Evolutionary conservation across 2,797 vertebrate genomes (phyloP).

Genomic region (Danio tinwini): DNA sequence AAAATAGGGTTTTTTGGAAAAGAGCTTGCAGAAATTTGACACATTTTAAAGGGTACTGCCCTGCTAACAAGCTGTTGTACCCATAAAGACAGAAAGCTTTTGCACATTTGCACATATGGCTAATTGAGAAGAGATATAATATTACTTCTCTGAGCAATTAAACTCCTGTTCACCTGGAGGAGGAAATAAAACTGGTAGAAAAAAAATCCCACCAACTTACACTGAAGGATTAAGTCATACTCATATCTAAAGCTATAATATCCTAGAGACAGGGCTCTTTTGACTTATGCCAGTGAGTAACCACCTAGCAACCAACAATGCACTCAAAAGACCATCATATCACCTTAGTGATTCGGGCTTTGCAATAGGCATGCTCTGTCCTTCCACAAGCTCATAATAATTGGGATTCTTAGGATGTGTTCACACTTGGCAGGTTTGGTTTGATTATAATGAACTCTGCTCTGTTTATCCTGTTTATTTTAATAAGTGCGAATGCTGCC

Average conservation of each 20-base stretch:
- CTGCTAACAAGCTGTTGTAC: neutral
- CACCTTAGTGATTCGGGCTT: neutral
- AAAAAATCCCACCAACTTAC: too few relatives aligned
- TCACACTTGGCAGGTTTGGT: too few relatives aligned
- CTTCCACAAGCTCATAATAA: neutral
- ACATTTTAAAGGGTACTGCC: neutral
- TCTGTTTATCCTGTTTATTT: too few relatives aligned
- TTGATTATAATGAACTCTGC: too few relatives aligned
- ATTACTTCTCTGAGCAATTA: neutral
- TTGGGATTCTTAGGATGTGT: too few relatives aligned
- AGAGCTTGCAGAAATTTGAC: conserved; percentile 1
- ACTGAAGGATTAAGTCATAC: too few relatives aligned
- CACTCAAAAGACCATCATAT: too few relatives aligned
- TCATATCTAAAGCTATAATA: too few relatives aligned
- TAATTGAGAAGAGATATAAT: neutral
- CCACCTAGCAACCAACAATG: neutral
- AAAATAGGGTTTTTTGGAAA: neutral
- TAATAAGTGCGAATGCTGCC: too few relatives aligned
- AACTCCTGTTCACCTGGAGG: neutral
- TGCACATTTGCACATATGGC: neutral
- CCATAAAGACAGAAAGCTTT: neutral
- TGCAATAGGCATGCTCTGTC: neutral
- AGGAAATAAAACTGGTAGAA: neutral
- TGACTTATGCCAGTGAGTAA: neutral
- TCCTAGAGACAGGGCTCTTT: too few relatives aligned